A percentile compares a stretch with the other conserved stretches of the same genome.
These are phyloP conservation scores for Ips typographus DNA, from an alignment of 1,140 invertebrate genomes.

Conservation along the genomic window DNA sequence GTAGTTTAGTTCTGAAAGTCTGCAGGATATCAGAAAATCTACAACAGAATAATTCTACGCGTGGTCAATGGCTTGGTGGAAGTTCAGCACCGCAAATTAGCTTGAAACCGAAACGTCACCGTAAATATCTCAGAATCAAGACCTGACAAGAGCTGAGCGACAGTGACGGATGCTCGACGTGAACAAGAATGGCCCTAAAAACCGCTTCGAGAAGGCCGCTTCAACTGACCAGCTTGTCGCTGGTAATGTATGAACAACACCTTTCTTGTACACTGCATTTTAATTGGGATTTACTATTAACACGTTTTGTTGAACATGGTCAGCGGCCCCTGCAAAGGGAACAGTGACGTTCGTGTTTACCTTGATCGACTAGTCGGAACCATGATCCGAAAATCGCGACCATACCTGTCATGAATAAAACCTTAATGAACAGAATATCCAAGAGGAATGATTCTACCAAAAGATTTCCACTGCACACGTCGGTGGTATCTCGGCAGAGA, in stretches of 20 bases:
- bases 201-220: constrained; percentile 36
- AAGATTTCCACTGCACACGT: too few relatives aligned
- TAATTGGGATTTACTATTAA: constrained; percentile 52
- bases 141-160: constrained; percentile 30
- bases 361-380: too few relatives aligned
- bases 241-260: constrained; percentile 50
- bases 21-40: too few relatives aligned
- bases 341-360: constrained; percentile 19
- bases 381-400: too few relatives aligned
- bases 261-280: constrained; percentile 46
- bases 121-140: constrained; percentile 20
- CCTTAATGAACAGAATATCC: too few relatives aligned
- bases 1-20: too few relatives aligned
- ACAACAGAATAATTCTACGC: too few relatives aligned
- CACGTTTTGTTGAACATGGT: constrained; percentile 44
- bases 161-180: constrained; percentile 34
- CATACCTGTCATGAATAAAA: too few relatives aligned
- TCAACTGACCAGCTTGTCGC: constrained; percentile 41
- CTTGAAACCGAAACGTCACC: constrained; percentile 11
- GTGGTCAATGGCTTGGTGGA: too few relatives aligned
- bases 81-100: too few relatives aligned
- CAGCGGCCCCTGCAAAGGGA: constrained; percentile 17
- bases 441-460: not conserved
- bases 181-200: constrained; percentile 34
- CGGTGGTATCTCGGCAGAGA: not conserved